These are phyloP conservation scores for Pristionchus exspectatus DNA, from an alignment of 2,888 invertebrate species.

Conservation along the genomic window DNA sequence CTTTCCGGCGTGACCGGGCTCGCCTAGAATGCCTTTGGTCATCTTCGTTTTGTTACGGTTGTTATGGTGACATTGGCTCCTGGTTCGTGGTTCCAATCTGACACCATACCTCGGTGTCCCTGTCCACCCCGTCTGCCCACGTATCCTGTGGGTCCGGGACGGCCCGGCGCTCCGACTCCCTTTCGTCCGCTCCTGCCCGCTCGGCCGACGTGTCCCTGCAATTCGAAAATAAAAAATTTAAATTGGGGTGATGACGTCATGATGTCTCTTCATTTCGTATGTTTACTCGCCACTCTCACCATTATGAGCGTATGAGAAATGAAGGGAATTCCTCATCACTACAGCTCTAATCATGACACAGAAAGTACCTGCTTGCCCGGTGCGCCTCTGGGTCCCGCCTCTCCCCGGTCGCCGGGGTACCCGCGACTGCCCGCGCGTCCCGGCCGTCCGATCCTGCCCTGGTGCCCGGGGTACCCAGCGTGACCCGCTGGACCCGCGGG, in stretches of 20 bases:
- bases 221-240: background rate
- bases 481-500: conserved; percentile 29
- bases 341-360: no score
- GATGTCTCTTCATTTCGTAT: background rate
- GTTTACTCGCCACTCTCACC: no score
- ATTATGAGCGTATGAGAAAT: no score
- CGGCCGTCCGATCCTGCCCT: background rate
- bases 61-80: background rate
- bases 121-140: background rate
- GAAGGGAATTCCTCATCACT: no score
- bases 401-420: conserved; percentile 2
- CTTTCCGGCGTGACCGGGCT: conserved; percentile 4
- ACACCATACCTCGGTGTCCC: background rate
- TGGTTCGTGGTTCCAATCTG: background rate
- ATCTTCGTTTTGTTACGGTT: no score
- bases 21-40: conserved; percentile 16
- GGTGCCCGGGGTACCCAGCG: conserved; percentile 25
- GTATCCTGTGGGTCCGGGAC: conserved; percentile 5
- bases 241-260: background rate
- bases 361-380: background rate
- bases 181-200: conserved; percentile 14
- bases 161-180: background rate
- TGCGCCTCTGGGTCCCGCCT: conserved; percentile 15
- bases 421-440: background rate
- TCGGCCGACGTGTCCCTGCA: background rate